phyloP scores from a whole-genome alignment of 2,888 invertebrate genomes.

The Apomyelois bistriatella region DNA sequence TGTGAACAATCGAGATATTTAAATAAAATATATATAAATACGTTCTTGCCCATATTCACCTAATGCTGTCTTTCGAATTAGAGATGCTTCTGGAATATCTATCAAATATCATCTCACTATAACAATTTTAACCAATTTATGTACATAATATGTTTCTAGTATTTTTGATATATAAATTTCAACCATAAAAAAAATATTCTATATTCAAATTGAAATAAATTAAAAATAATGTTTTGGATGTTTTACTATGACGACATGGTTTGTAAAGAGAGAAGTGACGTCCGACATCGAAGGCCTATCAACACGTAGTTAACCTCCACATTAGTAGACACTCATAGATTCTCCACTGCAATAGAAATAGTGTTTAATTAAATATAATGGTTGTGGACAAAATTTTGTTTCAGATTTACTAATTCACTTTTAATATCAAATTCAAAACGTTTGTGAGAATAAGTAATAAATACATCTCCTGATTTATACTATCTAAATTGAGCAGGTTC shows the following conservation, averaged over 20 bases:
- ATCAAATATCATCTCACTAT: too few species aligned
- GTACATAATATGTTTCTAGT: too few species aligned
- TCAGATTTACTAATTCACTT: neutral
- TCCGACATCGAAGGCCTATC: slow-evolving; percentile 28
- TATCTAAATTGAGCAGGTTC: too few species aligned
- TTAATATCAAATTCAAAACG: neutral
- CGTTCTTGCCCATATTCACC: too few species aligned
- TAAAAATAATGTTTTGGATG: neutral
- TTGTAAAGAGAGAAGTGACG: slow-evolving; percentile 17
- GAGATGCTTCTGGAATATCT: too few species aligned
- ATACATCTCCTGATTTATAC: neutral
- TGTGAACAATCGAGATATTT: too few species aligned
- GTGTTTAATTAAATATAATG: slow-evolving; percentile 35
- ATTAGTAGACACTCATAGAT: slow-evolving; percentile 53
- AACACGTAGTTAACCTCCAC: slow-evolving; percentile 51
- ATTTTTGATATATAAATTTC: too few species aligned
- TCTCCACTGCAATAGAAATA: slow-evolving; percentile 66
- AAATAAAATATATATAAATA: too few species aligned
- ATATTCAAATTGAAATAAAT: too few species aligned
- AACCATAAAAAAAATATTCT: too few species aligned
- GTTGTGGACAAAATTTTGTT: slow-evolving; percentile 25
- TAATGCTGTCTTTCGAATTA: too few species aligned
- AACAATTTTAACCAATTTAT: too few species aligned
- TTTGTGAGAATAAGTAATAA: neutral
- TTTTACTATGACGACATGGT: slow-evolving; percentile 21